Base-by-base conservation (phyloP, 2,888 invertebrate genomes). In the Drosophila vallismaia region DNA sequence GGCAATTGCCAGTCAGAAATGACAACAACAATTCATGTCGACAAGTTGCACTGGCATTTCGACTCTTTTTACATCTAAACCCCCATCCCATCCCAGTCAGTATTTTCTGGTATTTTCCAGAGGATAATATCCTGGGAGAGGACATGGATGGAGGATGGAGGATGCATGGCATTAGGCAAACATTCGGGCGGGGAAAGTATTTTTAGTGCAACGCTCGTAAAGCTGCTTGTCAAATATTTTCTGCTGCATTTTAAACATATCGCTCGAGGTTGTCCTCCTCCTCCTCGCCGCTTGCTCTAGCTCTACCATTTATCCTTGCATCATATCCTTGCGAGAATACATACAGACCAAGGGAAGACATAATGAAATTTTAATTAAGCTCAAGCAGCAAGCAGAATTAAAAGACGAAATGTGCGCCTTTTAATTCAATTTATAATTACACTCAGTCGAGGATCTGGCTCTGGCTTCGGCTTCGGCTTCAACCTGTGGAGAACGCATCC, bases 281-380 rank as follows among this genome's bases (percentile, higher is more conserved):
- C 26, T 26, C 26, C 26, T 28, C 28, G 19, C 19, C 1, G 19
- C 19, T 19, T 2, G 19, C 19, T 19, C 19, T 2, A n/a, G 1
- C 2, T 19, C 19, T 19, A 1, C 19, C 19, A 14, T 14, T 14
- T 7, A n/a, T 19, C n/a, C n/a, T n/a, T n/a, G n/a, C 45, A 24
- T 9, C 19, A 24, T 19, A 19, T n/a, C 14, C 12, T 7, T 26
- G 10, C 26, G 6, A n/a, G 4, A n/a, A 29, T 4, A 38, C 3
- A n/a, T 12, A 14, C 14, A 14, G 6, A 9, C 19, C 7, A 49
- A 42, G 77, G 36, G 36, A 55, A 64, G 52, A 69, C 71, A 85
- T 81, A 85, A 82, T 82, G 77, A 70, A 79, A 85, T 85, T 85
- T 82, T 85, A 82, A 81, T 81, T 77, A 81, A 85, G 82, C 67